A percentile compares a stretch with the other conserved stretches of the same genome.
Conservation (phyloP, 2,888 invertebrate species). For the Macropis europaea region DNA sequence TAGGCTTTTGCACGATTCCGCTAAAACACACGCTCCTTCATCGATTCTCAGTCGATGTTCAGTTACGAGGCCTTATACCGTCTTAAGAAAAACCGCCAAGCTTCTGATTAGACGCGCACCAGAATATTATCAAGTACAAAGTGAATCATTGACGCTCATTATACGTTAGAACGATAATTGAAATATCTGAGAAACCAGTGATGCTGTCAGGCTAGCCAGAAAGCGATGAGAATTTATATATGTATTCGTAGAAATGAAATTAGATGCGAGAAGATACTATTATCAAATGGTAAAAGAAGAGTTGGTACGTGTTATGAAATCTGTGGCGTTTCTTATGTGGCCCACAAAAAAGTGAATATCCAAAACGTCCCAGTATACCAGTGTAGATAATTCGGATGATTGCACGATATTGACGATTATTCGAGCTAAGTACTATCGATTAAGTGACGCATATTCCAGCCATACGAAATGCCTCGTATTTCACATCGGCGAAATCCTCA, state of each 20-base stretch:
- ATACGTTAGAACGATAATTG: too few species aligned
- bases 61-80: not conserved
- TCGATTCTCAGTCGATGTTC: not conserved
- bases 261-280: too few species aligned
- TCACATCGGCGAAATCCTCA: not conserved
- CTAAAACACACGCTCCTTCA: not conserved
- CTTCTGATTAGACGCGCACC: not conserved
- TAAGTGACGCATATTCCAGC: not conserved
- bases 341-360: not conserved
- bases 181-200: too few species aligned
- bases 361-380: not conserved
- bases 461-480: not conserved
- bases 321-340: not conserved
- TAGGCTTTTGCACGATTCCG: not conserved
- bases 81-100: not conserved
- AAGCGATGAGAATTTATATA: too few species aligned
- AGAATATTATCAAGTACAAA: too few species aligned
- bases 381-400: constrained; percentile 31
- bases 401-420: constrained; percentile 16
- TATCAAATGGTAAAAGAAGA: too few species aligned
- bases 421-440: constrained; percentile 19
- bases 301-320: too few species aligned
- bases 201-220: too few species aligned
- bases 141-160: too few species aligned
- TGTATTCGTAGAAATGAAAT: too few species aligned